Base-by-base conservation (phyloP, 1,140 invertebrate genomes). In the Aplysia californica region DNA sequence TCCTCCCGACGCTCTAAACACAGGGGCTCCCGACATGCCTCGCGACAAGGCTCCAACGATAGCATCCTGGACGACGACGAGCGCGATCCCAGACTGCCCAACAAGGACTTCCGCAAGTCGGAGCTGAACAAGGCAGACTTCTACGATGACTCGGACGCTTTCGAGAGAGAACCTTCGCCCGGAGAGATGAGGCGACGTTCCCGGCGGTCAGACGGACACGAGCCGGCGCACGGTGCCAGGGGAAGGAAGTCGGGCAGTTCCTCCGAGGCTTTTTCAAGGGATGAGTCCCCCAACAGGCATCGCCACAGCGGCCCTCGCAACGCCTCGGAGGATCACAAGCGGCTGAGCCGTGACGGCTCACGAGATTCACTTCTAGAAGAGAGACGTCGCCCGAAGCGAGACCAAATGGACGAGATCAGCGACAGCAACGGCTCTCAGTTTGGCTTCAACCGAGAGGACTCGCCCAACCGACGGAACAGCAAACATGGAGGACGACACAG, bases 101-200 rank as follows among this genome's bases (percentile, higher is more conserved):
- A 94, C 85, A 94, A 95, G 88, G 94, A 95, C 84, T 94, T 94
- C 82, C 90, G 94, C 18, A 95, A 95, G 86, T 94, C 94, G 0
- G 92, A 93, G 0, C 86, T 95, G 10, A 95, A 95, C 85, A 94
- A 94, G 91, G 82, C 83, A 23, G 59, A 79, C 10, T 81, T 80
- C 26, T 81, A 83, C 58, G 69, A 76, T 23, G 80, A 83, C 23
- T 68, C 73, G n/a, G 81, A 85, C 20, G 76, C 66, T 38, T 79
- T 80, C 64, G 68, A 78, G 56, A 58, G 76, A 21, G 79, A 80
- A 3, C 44, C 58, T 15, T 73, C 76, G 18, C 76, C 76, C 4
- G 38, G 21, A 44, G 66, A 50, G 20, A 23, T 38, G 31, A 64
- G 68, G 20, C 23, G 77, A 35, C 41, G 74, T 2, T 75, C 78